Evolutionary conservation across 2,797 vertebrate species (phyloP), one percentile per base, ranked within the genome.

Genomic region (Danio albolineatus): DNA sequence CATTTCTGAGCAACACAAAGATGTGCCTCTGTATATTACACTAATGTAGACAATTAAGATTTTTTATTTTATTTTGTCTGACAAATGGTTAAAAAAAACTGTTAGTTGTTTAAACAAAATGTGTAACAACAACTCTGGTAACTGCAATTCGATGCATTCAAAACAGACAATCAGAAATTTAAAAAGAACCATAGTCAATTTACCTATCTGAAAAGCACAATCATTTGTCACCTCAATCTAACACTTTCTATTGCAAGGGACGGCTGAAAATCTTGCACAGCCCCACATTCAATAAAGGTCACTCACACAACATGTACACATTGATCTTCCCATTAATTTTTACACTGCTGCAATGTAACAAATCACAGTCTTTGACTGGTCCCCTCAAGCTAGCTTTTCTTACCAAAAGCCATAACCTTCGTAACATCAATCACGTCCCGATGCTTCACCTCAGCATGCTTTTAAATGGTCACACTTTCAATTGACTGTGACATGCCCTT

Each of bases 331-430:
- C 62, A 86, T 83, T 87, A 85, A 79, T 82, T 83, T 75, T 82
- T 82, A 82, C 69, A 73, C 83, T 69, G 73, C 59, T 76, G 49
- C 76, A 78, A 67, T 61, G 82, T 82, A 87, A 88, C 78, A 88
- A 89, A 92, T 88, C 85, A 75, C 75, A 79, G 60, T 79, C 60
- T 80, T 91, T 90, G 82, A 88, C 79, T 88, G 88, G 86, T 79
- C 64, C 87, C 91, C 89, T 53, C 78, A 64, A 86, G 88, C 89
- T 86, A 81, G 82, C 83, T 88, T 88, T 86, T 73, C 81, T 85
- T 83, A 88, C 73, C 66, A 85, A 72, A 82, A 54, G 78, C 78
- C 19, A 70, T 88, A 86, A 87, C 85, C 81, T 87, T 79, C 69
- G 76, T 71, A 71, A 53, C 72, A 60, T 54, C 62, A 64, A 79